Conservation (phyloP, 2,113 vertebrate genomes). For the Pyxicephalus adspersus region DNA sequence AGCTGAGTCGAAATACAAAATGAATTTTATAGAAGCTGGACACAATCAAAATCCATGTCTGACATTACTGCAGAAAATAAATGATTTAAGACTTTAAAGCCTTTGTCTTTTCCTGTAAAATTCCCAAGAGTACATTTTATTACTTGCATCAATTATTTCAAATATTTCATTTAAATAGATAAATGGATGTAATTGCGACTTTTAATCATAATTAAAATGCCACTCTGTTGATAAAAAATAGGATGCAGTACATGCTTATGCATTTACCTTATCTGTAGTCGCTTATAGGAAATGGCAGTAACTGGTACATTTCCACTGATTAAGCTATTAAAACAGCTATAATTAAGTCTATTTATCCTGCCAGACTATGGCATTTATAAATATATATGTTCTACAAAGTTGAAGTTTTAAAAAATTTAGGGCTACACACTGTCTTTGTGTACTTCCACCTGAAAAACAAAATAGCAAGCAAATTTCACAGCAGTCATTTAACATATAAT, state of each 20-base stretch:
- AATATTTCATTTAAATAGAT: conserved; percentile 49
- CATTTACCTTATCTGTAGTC: conserved; percentile 44
- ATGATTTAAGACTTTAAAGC: conserved; percentile 30
- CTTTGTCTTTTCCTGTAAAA: conserved; percentile 37
- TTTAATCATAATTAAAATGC: conserved; percentile 53
- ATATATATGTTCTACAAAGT: conserved; percentile 37
- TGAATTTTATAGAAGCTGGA: background rate
- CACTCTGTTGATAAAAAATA: conserved; percentile 23
- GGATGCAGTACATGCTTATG: conserved; percentile 36
- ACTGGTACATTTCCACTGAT: conserved; percentile 43
- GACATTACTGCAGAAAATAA: conserved; percentile 31
- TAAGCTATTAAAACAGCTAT: conserved; percentile 32
- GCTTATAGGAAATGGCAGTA: conserved; percentile 44
- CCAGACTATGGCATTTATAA: conserved; percentile 12
- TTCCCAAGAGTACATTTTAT: conserved; percentile 42
- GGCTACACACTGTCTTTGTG: background rate
- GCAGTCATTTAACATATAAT: background rate
- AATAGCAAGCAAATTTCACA: background rate
- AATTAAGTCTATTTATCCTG: conserved; percentile 32
- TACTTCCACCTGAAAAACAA: background rate
- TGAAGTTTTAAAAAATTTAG: conserved; percentile 30
- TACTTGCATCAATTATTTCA: conserved; percentile 50
- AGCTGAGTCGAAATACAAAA: background rate
- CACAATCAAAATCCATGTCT: background rate
- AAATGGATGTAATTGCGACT: conserved; percentile 48